Conservation (phyloP, 1,140 invertebrate genomes). For the Pteromalus puparum region DNA sequence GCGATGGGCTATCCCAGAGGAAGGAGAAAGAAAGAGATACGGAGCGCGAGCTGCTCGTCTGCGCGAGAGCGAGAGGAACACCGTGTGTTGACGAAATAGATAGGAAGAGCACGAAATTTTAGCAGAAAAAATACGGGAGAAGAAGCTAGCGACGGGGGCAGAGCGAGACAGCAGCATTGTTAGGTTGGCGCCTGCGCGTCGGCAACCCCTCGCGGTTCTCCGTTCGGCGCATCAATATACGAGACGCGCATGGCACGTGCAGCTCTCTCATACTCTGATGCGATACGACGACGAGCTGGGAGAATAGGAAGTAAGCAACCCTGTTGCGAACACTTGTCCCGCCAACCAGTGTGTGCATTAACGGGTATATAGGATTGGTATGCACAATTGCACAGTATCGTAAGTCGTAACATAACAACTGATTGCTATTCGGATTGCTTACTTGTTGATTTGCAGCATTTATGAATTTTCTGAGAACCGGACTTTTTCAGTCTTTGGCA, state of each 20-base stretch:
- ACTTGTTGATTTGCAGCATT: no score
- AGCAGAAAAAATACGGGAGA: background rate
- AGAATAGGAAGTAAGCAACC: no score
- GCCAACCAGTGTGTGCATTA: no score
- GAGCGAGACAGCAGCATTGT: background rate
- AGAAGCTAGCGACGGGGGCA: background rate
- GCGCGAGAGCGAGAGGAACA: background rate
- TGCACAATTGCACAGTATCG: no score
- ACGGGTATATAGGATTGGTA: no score
- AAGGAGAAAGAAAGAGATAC: background rate
- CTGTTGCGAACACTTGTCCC: no score
- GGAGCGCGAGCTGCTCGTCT: background rate
- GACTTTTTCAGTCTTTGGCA: no score
- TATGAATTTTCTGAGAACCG: no score
- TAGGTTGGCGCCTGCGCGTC: constrained; percentile 22
- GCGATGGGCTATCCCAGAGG: background rate
- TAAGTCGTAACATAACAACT: no score
- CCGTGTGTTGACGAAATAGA: background rate
- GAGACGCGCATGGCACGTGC: background rate
- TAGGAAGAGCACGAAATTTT: background rate
- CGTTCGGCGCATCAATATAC: constrained; percentile 36
- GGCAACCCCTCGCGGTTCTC: background rate
- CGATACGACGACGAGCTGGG: no score
- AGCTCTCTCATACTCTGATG: background rate
- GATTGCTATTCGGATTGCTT: no score